A percentile compares a stretch with the other conserved stretches of the same genome.
Evolutionary conservation across 1,140 invertebrate genomes (phyloP).

Genomic region (Trinorchestia longiramus): DNA sequence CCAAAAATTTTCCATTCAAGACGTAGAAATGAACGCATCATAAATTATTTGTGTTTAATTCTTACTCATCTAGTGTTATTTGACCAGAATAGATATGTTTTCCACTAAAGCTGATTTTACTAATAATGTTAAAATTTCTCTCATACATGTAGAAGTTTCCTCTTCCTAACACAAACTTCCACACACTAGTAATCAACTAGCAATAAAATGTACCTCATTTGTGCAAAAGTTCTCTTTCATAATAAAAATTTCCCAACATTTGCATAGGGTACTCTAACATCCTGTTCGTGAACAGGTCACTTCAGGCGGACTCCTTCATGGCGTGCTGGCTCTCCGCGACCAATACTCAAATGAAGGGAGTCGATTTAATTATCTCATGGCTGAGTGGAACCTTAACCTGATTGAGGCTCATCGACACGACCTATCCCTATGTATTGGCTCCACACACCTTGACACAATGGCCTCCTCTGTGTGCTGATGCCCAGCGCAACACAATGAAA

Average conservation of each 20-base stretch:
- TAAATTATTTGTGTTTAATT: background rate
- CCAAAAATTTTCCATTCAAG: background rate
- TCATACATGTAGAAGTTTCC: no score
- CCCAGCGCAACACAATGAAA: no score
- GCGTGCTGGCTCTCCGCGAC: background rate
- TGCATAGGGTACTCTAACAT: background rate
- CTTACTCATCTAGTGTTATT: background rate
- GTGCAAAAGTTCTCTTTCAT: no score
- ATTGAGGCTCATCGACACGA: background rate
- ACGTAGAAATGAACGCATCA: background rate
- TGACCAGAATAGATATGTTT: background rate
- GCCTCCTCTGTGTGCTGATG: background rate
- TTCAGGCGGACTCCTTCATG: background rate
- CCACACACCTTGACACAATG: background rate
- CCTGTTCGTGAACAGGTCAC: background rate
- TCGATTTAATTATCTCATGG: constrained; percentile 39
- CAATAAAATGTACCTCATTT: no score
- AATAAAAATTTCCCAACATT: no score
- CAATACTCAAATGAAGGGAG: constrained; percentile 10
- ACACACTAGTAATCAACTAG: no score
- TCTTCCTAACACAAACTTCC: no score
- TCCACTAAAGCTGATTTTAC: background rate
- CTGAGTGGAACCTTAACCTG: constrained; percentile 39
- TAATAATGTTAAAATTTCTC: background rate
- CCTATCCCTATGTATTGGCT: background rate